Conservation (phyloP, 2,888 invertebrate species). For the Machimus rusticus region DNA sequence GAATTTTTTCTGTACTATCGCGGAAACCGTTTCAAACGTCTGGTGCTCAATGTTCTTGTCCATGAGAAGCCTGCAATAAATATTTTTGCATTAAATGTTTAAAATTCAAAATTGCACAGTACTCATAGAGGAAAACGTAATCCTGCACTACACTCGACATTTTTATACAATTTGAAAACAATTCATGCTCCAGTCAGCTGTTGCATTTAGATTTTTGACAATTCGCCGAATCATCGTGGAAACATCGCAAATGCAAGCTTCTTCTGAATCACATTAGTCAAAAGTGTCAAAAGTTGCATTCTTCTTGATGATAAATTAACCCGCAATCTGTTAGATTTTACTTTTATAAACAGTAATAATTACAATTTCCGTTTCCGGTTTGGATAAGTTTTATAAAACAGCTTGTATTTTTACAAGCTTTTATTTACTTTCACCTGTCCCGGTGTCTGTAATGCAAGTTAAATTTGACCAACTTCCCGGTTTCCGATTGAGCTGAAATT, state of each 20-base stretch:
- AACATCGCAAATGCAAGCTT: too few relatives aligned
- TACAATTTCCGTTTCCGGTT: not conserved
- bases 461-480: too few relatives aligned
- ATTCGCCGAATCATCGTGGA: not conserved
- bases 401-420: too few relatives aligned
- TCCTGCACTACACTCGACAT: slow-evolving; percentile 51
- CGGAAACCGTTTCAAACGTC: slow-evolving; percentile 77
- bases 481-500: too few relatives aligned
- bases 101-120: slow-evolving; percentile 36
- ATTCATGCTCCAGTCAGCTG: not conserved
- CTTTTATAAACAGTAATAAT: not conserved
- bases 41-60: slow-evolving; percentile 77
- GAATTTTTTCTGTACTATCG: slow-evolving; percentile 80
- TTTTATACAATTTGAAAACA: slow-evolving; percentile 32
- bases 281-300: not conserved
- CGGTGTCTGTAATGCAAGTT: too few relatives aligned
- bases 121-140: slow-evolving; percentile 52
- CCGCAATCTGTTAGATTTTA: not conserved
- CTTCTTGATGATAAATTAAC: not conserved
- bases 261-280: not conserved
- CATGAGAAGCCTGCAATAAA: slow-evolving; percentile 50
- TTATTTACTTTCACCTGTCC: too few relatives aligned
- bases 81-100: not conserved
- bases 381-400: not conserved
- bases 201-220: not conserved